Base-by-base conservation (phyloP, 2,113 vertebrate genomes). In the Irena cyanogastra region DNA sequence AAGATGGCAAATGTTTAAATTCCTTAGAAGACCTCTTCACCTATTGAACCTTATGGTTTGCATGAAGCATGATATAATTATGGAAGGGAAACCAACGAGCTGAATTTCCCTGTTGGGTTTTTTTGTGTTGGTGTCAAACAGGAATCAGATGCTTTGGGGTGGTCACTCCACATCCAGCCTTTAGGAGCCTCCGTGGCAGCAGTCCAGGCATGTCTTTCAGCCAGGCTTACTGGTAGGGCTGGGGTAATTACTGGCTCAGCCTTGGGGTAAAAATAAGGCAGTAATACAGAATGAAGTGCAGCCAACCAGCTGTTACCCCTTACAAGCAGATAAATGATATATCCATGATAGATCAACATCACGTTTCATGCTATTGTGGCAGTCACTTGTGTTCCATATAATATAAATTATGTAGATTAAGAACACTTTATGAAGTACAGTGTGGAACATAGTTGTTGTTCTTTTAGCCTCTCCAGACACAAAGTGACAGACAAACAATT, bases 1-100 rank as follows among this genome's bases (percentile, higher is more conserved):
- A 93, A 90, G 50, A 93, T 86, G 88, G 68, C 71, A 90, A 94
- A 50, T 35, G 63, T 86, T 97, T 86, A 89, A 74, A 94, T 97
- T 97, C 89, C 39, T 92, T 86, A 2, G 11, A 63, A 86, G 83
- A 80, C 86, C 76, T 89, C 44, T 89, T 95, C 92, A 94, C 90
- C 83, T 80, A 39, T 78, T 95, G 88, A 96, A 86, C 79, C 39
- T 92, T 77, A 23, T 37, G 23, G 28, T 80, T 90, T 90, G 30
- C 41, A 41, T 81, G 63, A 89, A 92, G 31, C 42, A 53, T 74
- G 85, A 65, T 90, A 28, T 7, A 63, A 37, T 93, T 81, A 70
- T 20, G 15, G 35, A 70, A 92, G 35, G 37, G 45, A 49, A 80
- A 72, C 66, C 39, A 80, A 72, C 28, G 83, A 90, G 45, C 28